Evolutionary conservation across 2,797 vertebrate genomes (phyloP).

Genomic region (Synaphobranchus kaupii): DNA sequence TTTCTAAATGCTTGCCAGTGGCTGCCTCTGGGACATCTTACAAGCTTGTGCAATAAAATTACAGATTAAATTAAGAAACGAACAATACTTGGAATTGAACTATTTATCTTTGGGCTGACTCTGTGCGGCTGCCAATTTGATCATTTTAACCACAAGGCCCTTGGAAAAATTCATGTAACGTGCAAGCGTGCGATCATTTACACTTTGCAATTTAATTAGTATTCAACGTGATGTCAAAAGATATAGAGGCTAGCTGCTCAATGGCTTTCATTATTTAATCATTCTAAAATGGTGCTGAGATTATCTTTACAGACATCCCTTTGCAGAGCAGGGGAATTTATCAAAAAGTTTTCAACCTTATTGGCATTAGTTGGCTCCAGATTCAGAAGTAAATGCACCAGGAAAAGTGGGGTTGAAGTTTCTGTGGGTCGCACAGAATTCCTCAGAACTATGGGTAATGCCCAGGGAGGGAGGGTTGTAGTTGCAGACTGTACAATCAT

Average conservation of each 20-base stretch:
- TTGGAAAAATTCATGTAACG: background rate
- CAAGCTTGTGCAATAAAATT: slow-evolving; percentile 37
- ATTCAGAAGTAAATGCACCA: slow-evolving; percentile 28
- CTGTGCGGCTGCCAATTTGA: slow-evolving; percentile 15
- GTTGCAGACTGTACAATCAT: background rate
- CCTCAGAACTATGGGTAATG: background rate
- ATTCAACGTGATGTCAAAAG: slow-evolving; percentile 1
- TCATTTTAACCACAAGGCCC: background rate
- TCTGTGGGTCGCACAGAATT: background rate
- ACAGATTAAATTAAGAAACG: slow-evolving; percentile 50
- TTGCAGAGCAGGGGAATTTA: background rate
- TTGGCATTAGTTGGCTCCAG: background rate
- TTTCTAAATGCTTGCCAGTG: slow-evolving; percentile 38
- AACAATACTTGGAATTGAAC: slow-evolving; percentile 36
- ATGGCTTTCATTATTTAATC: slow-evolving; percentile 13
- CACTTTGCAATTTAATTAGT: slow-evolving; percentile 5
- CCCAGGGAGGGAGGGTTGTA: background rate
- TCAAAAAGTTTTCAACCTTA: background rate
- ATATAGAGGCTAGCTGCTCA: background rate
- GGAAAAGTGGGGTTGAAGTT: background rate
- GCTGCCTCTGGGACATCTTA: slow-evolving; percentile 41
- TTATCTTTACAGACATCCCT: background rate
- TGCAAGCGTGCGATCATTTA: background rate
- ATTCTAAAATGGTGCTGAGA: background rate
- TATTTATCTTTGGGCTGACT: slow-evolving; percentile 36